Evolutionary conservation across 2,888 invertebrate species (phyloP).

Genomic region (Agrochola lychnidis): DNA sequence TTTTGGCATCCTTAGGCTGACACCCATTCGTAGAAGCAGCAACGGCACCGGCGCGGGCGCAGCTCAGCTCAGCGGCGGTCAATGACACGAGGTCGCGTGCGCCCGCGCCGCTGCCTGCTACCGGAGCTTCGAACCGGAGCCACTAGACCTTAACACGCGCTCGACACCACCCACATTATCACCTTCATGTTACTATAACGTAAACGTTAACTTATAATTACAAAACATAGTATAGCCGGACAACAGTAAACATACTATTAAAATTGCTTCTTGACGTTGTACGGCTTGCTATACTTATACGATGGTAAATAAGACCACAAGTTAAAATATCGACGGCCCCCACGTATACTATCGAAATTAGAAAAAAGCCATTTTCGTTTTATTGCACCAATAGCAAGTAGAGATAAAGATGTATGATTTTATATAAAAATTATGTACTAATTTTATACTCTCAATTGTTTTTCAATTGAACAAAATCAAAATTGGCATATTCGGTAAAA

Average conservation of each 20-base stretch:
- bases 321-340: no score
- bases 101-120: constrained; percentile 71
- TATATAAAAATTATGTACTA: no score
- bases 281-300: neutral
- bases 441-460: no score
- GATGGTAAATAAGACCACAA: constrained; percentile 15
- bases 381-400: no score
- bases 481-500: no score
- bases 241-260: constrained; percentile 48
- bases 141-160: constrained; percentile 63
- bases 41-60: constrained; percentile 75
- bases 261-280: constrained; percentile 24
- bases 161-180: constrained; percentile 59
- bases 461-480: no score
- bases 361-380: no score
- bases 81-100: constrained; percentile 88
- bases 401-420: no score
- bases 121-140: constrained; percentile 65
- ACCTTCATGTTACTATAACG: constrained; percentile 57
- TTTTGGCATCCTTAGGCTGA: constrained; percentile 72
- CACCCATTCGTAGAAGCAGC: constrained; percentile 75
- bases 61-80: constrained; percentile 76
- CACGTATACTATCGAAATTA: no score
- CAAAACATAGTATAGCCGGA: constrained; percentile 38
- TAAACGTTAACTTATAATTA: constrained; percentile 60